phyloP scores from a whole-genome alignment of 2,113 vertebrate species.

The Trogon surrucura region DNA sequence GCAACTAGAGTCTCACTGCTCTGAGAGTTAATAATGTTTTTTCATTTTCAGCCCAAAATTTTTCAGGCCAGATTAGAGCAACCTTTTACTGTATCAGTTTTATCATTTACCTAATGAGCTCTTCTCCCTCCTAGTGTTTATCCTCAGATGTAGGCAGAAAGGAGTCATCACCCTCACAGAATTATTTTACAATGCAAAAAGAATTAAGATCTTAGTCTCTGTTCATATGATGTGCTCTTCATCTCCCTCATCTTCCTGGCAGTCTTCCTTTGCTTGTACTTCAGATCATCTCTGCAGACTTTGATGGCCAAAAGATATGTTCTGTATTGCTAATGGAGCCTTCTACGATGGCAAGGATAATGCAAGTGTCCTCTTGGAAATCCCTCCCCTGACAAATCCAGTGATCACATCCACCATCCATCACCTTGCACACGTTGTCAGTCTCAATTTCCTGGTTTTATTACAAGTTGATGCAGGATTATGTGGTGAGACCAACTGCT shows the following conservation, averaged over 20 bases:
- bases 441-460: background rate
- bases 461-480: background rate
- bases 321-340: background rate
- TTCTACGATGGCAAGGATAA: background rate
- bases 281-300: background rate
- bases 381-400: background rate
- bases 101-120: conserved; percentile 6
- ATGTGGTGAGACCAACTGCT: background rate
- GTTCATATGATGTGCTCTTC: background rate
- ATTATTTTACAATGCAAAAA: background rate
- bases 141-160: conserved; percentile 21
- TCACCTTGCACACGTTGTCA: background rate
- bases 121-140: conserved; percentile 16
- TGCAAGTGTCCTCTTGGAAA: background rate
- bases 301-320: background rate
- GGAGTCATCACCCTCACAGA: background rate
- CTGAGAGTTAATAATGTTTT: background rate
- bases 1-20: background rate
- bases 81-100: background rate
- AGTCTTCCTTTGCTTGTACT: background rate
- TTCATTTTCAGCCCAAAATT: background rate
- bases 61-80: background rate
- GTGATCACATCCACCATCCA: background rate
- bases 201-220: background rate
- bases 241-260: background rate